Evolutionary conservation across 2,888 invertebrate genomes (phyloP).

Genomic region (Helobdella robusta): DNA sequence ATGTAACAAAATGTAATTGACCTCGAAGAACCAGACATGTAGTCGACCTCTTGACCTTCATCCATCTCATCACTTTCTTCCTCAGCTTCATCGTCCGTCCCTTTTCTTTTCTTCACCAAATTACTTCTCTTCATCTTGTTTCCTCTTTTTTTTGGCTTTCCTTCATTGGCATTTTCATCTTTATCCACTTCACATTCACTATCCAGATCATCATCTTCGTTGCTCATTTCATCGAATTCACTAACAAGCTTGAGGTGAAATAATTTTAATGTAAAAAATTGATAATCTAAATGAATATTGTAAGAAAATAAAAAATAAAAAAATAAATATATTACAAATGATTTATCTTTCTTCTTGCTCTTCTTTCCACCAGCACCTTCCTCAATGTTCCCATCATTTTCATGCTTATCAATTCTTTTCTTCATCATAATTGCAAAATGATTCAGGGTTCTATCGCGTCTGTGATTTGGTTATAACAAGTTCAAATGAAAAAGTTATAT

Average conservation of each 20-base stretch:
- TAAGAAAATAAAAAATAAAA: neutral
- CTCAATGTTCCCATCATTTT: constrained; percentile 13
- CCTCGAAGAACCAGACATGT: constrained; percentile 27
- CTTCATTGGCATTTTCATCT: constrained; percentile 45
- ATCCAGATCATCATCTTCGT: neutral
- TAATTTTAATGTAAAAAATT: neutral
- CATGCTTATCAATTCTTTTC: constrained; percentile 47
- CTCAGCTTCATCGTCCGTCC: constrained; percentile 66
- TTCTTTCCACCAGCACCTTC: constrained; percentile 1
- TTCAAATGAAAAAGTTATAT: no score
- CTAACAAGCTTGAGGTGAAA: neutral
- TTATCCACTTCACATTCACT: constrained; percentile 53
- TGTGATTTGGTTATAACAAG: no score
- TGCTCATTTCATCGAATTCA: constrained; percentile 7
- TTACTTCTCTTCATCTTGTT: constrained; percentile 37
- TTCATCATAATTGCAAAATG: constrained; percentile 81
- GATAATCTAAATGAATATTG: neutral
- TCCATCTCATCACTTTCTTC: constrained; percentile 96
- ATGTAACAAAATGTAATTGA: no score
- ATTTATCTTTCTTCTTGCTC: neutral
- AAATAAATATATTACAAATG: neutral
- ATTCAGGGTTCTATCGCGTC: constrained; percentile 88
- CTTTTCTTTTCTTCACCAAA: constrained; percentile 66
- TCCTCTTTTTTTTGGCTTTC: constrained; percentile 38
- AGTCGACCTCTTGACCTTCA: constrained; percentile 68